A percentile compares a stretch with the other conserved stretches of the same genome.
Conservation (phyloP, 2,888 invertebrate genomes). For the Gymnosoma rotundatum region DNA sequence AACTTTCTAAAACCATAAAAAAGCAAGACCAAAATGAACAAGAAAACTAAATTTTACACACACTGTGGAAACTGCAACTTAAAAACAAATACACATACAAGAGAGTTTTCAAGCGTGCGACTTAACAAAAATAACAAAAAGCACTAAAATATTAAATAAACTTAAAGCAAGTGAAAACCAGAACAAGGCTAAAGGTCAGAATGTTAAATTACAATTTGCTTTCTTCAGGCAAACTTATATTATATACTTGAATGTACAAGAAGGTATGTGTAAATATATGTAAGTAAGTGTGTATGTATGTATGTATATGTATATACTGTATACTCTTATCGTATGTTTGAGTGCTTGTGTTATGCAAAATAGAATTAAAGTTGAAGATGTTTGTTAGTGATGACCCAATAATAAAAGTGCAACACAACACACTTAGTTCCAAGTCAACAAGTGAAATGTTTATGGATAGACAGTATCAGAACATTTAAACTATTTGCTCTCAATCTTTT, state of each 20-base stretch:
- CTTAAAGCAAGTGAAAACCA: slow-evolving; percentile 53
- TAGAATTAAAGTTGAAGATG: slow-evolving; percentile 38
- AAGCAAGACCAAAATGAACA: slow-evolving; percentile 9
- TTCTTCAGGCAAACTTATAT: slow-evolving; percentile 41
- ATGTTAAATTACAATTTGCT: slow-evolving; percentile 67
- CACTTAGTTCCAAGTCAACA: slow-evolving; percentile 24
- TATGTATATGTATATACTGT: neutral
- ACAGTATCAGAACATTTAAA: slow-evolving; percentile 55
- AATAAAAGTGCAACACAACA: slow-evolving; percentile 52
- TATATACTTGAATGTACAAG: slow-evolving; percentile 5
- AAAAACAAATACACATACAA: neutral
- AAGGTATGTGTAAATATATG: neutral
- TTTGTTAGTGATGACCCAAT: slow-evolving; percentile 50
- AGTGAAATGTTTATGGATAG: slow-evolving; percentile 54
- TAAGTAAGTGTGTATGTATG: neutral
- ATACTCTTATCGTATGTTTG: neutral
- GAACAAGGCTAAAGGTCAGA: slow-evolving; percentile 66
- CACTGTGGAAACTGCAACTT: neutral
- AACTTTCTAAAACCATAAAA: slow-evolving; percentile 9
- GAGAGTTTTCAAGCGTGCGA: slow-evolving; percentile 5
- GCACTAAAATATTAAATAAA: slow-evolving; percentile 11
- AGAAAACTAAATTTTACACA: slow-evolving; percentile 46
- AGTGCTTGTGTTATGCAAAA: slow-evolving; percentile 4
- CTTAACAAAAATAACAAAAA: slow-evolving; percentile 10
- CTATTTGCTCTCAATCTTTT: slow-evolving; percentile 49